A percentile compares a stretch with the other conserved stretches of the same genome.
These are phyloP conservation scores for Drosophila saltans DNA, from an alignment of 1,140 invertebrate species.

Conservation along the genomic window DNA sequence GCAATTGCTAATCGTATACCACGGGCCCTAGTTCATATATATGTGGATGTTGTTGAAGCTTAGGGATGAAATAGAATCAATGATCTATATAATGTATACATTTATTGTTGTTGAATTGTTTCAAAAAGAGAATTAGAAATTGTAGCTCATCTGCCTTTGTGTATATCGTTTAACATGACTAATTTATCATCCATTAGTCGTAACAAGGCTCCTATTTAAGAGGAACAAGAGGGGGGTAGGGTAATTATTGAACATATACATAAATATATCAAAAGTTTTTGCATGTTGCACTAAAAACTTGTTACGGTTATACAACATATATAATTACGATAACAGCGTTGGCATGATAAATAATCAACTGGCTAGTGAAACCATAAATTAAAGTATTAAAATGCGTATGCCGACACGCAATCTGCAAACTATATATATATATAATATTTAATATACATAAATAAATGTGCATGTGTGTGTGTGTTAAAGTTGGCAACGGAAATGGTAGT, in stretches of 20 bases:
- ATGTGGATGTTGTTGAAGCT: constrained; percentile 3
- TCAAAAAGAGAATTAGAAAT: no score
- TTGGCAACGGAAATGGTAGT: neutral
- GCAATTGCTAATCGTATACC: neutral
- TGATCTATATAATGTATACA: no score
- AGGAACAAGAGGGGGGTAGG: constrained; percentile 32
- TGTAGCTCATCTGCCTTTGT: neutral
- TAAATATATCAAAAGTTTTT: constrained; percentile 29
- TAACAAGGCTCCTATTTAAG: constrained; percentile 53
- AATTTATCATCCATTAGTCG: constrained; percentile 45
- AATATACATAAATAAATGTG: neutral
- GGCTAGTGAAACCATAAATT: constrained; percentile 72
- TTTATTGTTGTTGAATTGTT: no score
- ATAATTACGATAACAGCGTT: constrained; percentile 61
- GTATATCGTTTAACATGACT: neutral
- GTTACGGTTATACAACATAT: constrained; percentile 65
- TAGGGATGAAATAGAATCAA: no score
- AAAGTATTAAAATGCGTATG: constrained; percentile 77
- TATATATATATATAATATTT: neutral
- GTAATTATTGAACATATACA: no score
- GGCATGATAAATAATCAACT: constrained; percentile 70
- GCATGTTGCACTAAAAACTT: constrained; percentile 62
- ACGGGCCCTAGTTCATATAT: neutral
- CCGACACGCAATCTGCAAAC: constrained; percentile 21
- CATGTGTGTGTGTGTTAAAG: no score